Conservation (phyloP, 2,797 vertebrate genomes). For the Cetoscarus ocellatus region DNA sequence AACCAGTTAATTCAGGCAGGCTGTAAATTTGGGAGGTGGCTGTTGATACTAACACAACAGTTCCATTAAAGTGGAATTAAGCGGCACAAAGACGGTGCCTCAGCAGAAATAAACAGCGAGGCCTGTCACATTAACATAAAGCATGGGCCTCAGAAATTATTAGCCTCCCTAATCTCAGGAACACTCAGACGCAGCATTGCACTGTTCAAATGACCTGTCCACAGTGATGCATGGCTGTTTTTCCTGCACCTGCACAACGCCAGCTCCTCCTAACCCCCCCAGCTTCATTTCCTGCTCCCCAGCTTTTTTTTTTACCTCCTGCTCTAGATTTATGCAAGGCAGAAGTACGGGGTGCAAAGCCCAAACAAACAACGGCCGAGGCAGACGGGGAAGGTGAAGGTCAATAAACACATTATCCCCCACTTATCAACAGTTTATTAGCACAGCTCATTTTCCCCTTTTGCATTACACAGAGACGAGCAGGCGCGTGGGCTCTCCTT, state of each 20-base stretch:
- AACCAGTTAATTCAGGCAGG: constrained; percentile 72
- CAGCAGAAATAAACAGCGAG: constrained; percentile 87
- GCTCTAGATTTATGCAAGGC: constrained; percentile 45
- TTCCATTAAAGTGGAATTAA: constrained; percentile 87
- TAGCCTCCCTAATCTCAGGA: constrained; percentile 88
- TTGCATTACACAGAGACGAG: constrained; percentile 38
- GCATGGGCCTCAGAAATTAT: constrained; percentile 88
- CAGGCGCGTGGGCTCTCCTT: constrained; percentile 16
- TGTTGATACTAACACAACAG: constrained; percentile 80
- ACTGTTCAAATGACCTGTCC: constrained; percentile 89
- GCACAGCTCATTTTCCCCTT: constrained; percentile 29
- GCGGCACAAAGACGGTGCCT: constrained; percentile 82
- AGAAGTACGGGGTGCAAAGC: constrained; percentile 71
- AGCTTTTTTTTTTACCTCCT: constrained; percentile 24
- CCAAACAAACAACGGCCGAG: constrained; percentile 52
- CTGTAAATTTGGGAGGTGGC: constrained; percentile 78
- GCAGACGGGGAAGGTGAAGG: constrained; percentile 71
- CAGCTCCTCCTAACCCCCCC: constrained; percentile 3
- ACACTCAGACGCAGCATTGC: constrained; percentile 84
- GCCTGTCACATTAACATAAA: constrained; percentile 91
- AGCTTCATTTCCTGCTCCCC: constrained; percentile 28
- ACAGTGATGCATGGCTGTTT: constrained; percentile 86
- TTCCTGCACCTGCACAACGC: constrained; percentile 27
- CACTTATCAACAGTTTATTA: constrained; percentile 73
- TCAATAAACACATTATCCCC: constrained; percentile 76